Conservation (phyloP, 2,888 invertebrate species). For the Micoletzkya japonica region DNA sequence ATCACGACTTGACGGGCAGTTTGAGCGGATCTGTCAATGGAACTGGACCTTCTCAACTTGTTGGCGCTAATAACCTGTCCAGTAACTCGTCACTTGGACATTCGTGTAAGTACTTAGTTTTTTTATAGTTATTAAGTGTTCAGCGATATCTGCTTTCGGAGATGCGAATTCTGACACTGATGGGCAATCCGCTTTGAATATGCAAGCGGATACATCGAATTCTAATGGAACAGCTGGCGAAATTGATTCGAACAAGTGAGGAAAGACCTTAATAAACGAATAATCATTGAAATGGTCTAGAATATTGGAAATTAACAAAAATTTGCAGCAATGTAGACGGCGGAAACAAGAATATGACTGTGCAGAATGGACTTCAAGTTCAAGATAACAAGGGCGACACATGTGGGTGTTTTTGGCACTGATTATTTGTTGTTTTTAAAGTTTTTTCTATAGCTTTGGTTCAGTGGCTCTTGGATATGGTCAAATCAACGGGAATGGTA, state of each 20-base stretch:
- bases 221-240: constrained; percentile 11
- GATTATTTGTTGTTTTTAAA: not conserved
- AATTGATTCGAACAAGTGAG: constrained; percentile 18
- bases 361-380: constrained; percentile 45
- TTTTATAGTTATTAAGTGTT: constrained; percentile 2
- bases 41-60: constrained; percentile 42
- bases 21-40: constrained; percentile 46
- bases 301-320: not conserved
- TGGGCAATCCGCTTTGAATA: constrained; percentile 37
- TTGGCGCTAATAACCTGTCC: constrained; percentile 47
- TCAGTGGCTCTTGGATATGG: constrained; percentile 47
- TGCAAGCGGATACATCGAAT: constrained; percentile 35
- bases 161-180: constrained; percentile 37
- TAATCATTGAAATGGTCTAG: not conserved
- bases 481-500: constrained; percentile 38
- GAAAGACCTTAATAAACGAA: too few relatives aligned
- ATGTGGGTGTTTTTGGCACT: constrained; percentile 28
- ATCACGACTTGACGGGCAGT: constrained; percentile 36
- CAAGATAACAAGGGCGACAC: constrained; percentile 45
- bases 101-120: not conserved
- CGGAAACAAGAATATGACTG: constrained; percentile 41
- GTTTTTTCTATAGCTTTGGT: not conserved
- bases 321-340: constrained; percentile 32
- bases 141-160: constrained; percentile 46
- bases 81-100: constrained; percentile 32